Conservation (phyloP, 2,888 invertebrate genomes). For the Aquatica leii region DNA sequence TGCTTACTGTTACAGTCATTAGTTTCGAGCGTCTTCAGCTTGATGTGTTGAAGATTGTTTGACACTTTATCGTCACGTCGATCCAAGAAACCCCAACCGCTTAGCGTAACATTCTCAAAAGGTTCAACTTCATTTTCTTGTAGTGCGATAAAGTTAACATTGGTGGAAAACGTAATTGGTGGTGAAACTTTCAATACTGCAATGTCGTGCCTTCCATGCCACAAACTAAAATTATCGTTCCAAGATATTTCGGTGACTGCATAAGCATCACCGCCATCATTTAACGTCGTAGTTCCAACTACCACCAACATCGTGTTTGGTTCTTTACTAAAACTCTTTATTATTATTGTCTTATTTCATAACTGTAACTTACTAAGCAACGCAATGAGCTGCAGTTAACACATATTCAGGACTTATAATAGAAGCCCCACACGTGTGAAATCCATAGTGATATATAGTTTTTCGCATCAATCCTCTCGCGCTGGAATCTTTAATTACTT, state of each 20-base stretch:
- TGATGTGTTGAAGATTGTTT: conserved; percentile 9
- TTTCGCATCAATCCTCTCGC: no score
- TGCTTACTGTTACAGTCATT: neutral
- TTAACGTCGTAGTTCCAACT: conserved; percentile 60
- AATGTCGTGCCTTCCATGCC: conserved; percentile 13
- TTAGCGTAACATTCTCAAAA: neutral
- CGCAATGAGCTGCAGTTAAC: conserved; percentile 18
- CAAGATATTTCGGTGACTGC: conserved; percentile 53
- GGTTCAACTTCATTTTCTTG: neutral
- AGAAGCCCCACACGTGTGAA: conserved; percentile 14
- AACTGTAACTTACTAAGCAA: conserved; percentile 8
- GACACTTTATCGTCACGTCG: neutral
- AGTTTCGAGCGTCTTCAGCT: neutral
- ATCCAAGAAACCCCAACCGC: conserved; percentile 13
- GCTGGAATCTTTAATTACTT: no score
- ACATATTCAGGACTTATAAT: conserved; percentile 50
- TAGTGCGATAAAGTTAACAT: neutral
- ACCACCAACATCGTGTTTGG: conserved; percentile 47
- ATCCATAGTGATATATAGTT: neutral
- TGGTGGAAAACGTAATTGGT: neutral
- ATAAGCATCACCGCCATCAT: conserved; percentile 59
- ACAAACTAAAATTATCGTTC: neutral
- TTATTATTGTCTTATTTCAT: neutral
- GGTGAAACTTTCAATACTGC: conserved; percentile 4
- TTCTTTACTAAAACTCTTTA: conserved; percentile 12